Evolutionary conservation across 2,888 invertebrate species (phyloP), one percentile per base, ranked within the genome.

Genomic region (Taphrorychus bicolor): DNA sequence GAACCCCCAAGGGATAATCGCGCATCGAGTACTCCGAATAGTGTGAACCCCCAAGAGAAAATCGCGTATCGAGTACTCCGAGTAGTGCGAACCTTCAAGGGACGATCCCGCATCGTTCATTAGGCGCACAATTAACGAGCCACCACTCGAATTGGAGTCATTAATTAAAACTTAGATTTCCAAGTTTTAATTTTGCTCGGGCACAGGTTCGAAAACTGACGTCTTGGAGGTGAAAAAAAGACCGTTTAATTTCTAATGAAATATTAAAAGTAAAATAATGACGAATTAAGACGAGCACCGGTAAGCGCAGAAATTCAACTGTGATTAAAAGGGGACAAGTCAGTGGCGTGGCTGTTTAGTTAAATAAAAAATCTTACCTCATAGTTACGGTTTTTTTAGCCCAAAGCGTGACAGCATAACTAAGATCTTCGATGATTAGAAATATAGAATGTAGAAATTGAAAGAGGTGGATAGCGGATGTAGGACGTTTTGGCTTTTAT

Each of bases 231-330:
- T 51, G 60, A 64, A 24, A 59, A 41, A 62, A 66, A 66, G 54
- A 65, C 42, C 56, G 73, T 73, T 72, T 74, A 72, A 76, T 77
- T 75, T 75, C 75, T 80, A 81, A 82, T 82, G 82, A 80, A 82
- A 82, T 82, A 82, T 82, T 82, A 82, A 82, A 82, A 82, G 81
- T 81, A 79, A 80, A 81, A 82, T 82, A 82, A 82, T 82, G 82
- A 82, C 82, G 82, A 82, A 82, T 82, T 82, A 82, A 82, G 81
- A 77, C 80, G 78, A 74, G 78, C 62, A 58, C 78, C 79, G 80
- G 79, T 78, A 78, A 79, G 79, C 77, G 78, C 77, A 78, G 77
- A 75, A 76, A 76, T 75, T 76, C 78, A 78, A 79, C 67, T 59
- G 70, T 62, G 59, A 70, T 81, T 81, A 81, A 82, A 81, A 81